Evolutionary conservation across 2,888 invertebrate species (phyloP).

Genomic region (Amiota communis): DNA sequence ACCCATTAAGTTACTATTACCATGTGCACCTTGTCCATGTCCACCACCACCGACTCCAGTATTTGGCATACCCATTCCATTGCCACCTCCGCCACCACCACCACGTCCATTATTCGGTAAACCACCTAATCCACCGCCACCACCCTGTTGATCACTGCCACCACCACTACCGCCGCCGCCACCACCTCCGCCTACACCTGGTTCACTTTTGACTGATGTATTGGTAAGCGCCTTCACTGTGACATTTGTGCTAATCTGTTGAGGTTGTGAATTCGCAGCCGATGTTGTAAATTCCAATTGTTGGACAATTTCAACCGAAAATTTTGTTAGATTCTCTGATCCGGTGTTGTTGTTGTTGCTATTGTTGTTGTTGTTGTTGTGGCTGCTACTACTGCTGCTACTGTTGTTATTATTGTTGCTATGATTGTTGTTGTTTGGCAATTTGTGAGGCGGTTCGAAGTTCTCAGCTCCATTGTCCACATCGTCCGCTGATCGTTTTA

Average conservation of each 20-base stretch:
- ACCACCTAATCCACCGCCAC: slow-evolving; percentile 64
- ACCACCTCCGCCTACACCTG: slow-evolving; percentile 64
- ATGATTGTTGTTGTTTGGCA: slow-evolving; percentile 74
- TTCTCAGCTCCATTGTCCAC: slow-evolving; percentile 74
- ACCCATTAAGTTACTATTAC: slow-evolving; percentile 60
- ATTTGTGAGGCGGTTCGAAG: slow-evolving; percentile 84
- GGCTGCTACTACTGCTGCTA: slow-evolving; percentile 73
- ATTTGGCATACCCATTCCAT: slow-evolving; percentile 53
- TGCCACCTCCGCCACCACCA: slow-evolving; percentile 43
- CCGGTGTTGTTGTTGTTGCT: slow-evolving; percentile 58
- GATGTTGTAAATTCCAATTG: slow-evolving; percentile 92
- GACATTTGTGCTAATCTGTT: slow-evolving; percentile 93
- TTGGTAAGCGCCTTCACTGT: slow-evolving; percentile 88
- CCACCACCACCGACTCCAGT: slow-evolving; percentile 58
- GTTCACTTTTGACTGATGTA: slow-evolving; percentile 75
- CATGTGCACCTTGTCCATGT: slow-evolving; percentile 50
- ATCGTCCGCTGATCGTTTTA: slow-evolving; percentile 82
- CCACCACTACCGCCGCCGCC: slow-evolving; percentile 50
- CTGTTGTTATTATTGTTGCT: slow-evolving; percentile 69
- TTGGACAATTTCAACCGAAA: slow-evolving; percentile 94
- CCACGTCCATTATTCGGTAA: slow-evolving; percentile 37
- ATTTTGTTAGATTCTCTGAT: slow-evolving; percentile 79
- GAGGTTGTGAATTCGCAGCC: slow-evolving; percentile 88
- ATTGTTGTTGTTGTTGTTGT: slow-evolving; percentile 57
- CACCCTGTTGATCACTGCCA: slow-evolving; percentile 53